Evolutionary conservation across 2,113 vertebrate genomes (phyloP), one percentile per base, ranked within the genome.

Genomic region (Origma solitaria): DNA sequence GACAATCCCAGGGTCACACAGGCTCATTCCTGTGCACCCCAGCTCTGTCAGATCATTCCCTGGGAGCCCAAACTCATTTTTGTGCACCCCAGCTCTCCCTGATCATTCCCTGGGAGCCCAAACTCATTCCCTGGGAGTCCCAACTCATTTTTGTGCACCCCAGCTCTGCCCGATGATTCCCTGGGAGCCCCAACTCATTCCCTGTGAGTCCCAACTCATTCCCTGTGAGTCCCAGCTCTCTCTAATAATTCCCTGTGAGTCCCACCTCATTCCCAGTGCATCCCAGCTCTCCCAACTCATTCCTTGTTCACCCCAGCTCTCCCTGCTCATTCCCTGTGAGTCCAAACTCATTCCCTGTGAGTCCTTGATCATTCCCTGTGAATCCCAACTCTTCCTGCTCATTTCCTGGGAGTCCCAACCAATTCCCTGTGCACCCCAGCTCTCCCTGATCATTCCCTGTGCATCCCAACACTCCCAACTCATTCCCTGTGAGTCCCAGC

Each of bases 331-430:
- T n/a, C 69, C 69, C 70, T 54, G 75, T 28, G 30, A 15, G 9
- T 33, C 16, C 8, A 50, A 25, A 19, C 2, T 22, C 19, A 25
- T 33, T 38, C 24, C 13, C 65, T 28, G 13, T 2, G 33, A 3
- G 3, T 47, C 33, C 45, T 24, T 23, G 4, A 5, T 38, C 27
- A 37, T 25, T 51, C 49, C 27, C 4, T 30, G 10, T 0, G 20
- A 4, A 2, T 31, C 6, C 27, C 13, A 20, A 1, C 19, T 20
- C 22, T 66, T 23, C 23, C 81, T 1, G 0, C 13, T 44, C 17
- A 69, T 7, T 50, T 25, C 13, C 19, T 15, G 65, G 4, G 24
- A 11, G 5, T 68, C 13, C 44, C 33, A 27, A 9, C 17, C 19
- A 28, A 54, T 31, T 54, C 30, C 53, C 28, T 11, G 28, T 19